A percentile compares a stretch with the other conserved stretches of the same genome.
Evolutionary conservation across 2,113 vertebrate genomes (phyloP).

Genomic region (Brevimyrus niger): DNA sequence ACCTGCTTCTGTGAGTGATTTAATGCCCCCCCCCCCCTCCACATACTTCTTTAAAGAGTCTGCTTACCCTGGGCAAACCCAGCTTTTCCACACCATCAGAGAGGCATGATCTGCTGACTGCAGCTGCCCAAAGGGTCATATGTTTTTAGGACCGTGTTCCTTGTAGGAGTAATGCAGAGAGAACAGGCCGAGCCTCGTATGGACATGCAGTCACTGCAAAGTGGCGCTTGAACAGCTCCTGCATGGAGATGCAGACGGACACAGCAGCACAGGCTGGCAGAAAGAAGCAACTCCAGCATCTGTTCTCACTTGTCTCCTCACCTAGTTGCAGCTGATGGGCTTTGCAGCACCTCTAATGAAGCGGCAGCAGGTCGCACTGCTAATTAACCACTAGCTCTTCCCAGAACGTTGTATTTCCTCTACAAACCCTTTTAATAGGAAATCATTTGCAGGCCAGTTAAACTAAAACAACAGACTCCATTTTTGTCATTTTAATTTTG

Average conservation of each 20-base stretch:
- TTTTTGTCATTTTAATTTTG: not conserved
- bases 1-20: not conserved
- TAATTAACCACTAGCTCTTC: slow-evolving; percentile 18
- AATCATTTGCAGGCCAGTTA: slow-evolving; percentile 1
- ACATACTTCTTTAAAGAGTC: not conserved
- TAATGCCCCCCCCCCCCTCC: not conserved
- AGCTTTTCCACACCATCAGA: not conserved
- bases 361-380: not conserved
- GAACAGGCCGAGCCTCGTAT: not conserved
- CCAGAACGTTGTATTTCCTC: not conserved
- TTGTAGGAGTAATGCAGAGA: not conserved
- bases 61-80: not conserved
- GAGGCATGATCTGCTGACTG: not conserved
- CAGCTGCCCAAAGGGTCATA: not conserved
- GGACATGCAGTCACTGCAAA: not conserved
- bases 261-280: not conserved
- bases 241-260: not conserved
- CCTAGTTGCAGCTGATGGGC: not conserved
- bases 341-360: not conserved
- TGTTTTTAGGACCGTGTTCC: not conserved
- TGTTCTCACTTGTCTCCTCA: not conserved
- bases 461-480: slow-evolving; percentile 1
- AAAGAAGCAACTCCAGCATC: not conserved
- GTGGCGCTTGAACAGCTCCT: no score
- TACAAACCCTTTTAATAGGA: not conserved